A percentile compares a stretch with the other conserved stretches of the same genome.
Conservation (phyloP, 2,797 vertebrate species). For the Cichlasoma orientale region DNA sequence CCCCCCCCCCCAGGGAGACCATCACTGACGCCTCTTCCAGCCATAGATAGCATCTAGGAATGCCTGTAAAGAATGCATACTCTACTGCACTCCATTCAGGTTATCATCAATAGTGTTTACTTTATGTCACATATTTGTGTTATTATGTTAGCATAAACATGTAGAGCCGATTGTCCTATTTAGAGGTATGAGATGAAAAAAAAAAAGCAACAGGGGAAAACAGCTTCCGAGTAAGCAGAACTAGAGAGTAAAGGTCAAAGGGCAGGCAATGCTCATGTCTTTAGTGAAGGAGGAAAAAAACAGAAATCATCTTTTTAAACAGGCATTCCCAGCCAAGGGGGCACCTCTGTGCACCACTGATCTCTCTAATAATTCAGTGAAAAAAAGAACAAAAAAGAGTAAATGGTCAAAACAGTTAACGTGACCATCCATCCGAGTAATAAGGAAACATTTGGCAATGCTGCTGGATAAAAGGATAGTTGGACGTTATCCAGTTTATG, state of each 20-base stretch:
- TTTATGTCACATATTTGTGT: neutral
- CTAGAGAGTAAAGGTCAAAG: neutral
- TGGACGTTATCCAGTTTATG: neutral
- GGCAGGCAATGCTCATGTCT: neutral
- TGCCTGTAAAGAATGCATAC: slow-evolving; percentile 48
- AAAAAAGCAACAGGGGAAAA: neutral
- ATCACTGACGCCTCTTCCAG: slow-evolving; percentile 58
- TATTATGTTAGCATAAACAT: neutral
- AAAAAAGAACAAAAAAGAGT: neutral
- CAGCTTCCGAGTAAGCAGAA: neutral
- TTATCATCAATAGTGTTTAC: neutral
- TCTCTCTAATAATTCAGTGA: neutral
- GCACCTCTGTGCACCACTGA: neutral
- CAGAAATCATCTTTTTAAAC: neutral
- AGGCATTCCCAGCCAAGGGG: neutral
- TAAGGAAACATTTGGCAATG: neutral
- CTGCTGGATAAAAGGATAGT: neutral
- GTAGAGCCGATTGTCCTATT: neutral
- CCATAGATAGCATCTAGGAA: slow-evolving; percentile 64
- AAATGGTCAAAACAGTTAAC: neutral
- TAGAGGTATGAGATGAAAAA: neutral
- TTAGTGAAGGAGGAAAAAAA: neutral
- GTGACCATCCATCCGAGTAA: neutral
- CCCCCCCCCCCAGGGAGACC: too few species aligned
- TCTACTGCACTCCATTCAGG: slow-evolving; percentile 2